These are phyloP conservation scores for Danio aesculapii DNA, from an alignment of 2,797 vertebrate genomes.

Conservation along the genomic window DNA sequence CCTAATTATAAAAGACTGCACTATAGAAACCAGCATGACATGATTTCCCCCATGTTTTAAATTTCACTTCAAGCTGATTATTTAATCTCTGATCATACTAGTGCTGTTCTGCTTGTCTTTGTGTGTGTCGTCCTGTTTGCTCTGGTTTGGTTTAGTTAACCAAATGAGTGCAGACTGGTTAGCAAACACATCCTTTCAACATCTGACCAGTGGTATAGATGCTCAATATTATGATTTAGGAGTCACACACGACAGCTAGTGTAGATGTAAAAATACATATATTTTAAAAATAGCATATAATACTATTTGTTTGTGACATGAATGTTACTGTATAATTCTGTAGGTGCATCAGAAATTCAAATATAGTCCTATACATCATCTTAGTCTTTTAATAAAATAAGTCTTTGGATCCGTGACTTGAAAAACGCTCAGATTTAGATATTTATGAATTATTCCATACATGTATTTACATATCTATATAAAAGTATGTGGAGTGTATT, in stretches of 20 bases:
- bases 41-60: slow-evolving; percentile 12
- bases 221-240: slow-evolving; percentile 22
- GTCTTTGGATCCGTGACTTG: not conserved
- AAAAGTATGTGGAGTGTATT: slow-evolving; percentile 22
- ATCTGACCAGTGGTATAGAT: slow-evolving; percentile 13
- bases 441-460: slow-evolving; percentile 16
- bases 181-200: slow-evolving; percentile 13
- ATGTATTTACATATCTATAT: slow-evolving; percentile 29
- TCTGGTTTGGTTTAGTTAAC: slow-evolving; percentile 18
- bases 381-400: slow-evolving; percentile 23
- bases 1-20: slow-evolving; percentile 19
- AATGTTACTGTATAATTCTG: slow-evolving; percentile 9
- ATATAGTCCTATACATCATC: not conserved
- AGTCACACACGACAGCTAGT: not conserved
- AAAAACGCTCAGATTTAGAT: slow-evolving; percentile 27
- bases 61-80: slow-evolving; percentile 22
- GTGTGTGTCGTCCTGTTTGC: not conserved
- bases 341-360: slow-evolving; percentile 11
- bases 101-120: not conserved
- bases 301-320: slow-evolving; percentile 2
- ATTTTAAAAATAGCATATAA: not conserved
- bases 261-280: slow-evolving; percentile 7
- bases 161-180: not conserved
- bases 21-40: slow-evolving; percentile 13
- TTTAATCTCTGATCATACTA: slow-evolving; percentile 8